Evolutionary conservation across 1,140 invertebrate genomes (phyloP), one percentile per base, ranked within the genome.

Genomic region (Archivesica marissinica): DNA sequence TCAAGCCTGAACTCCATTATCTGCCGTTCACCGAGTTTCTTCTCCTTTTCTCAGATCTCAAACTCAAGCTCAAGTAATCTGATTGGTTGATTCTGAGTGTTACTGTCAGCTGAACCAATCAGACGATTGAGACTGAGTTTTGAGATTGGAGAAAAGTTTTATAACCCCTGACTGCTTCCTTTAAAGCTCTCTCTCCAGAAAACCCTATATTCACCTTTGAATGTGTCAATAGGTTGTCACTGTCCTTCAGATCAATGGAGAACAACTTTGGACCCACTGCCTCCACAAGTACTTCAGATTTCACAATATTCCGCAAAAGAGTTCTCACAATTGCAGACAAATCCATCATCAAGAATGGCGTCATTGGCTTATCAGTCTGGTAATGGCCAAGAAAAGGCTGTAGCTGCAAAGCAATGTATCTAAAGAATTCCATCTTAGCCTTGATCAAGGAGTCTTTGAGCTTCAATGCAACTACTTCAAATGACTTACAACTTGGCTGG

Each of bases 361-460:
- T 33, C 61, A 59, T 20, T 39, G 54, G 56, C 44, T 61, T 64
- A 23, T 64, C 54, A 78, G 38, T 47, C 47, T 81, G 81, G 50
- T 54, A 88, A 28, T 64, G 61, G 11, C 30, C 52, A 28, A 85
- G 78, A 54, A 87, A 88, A 81, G 81, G 72, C 39, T 59, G 44
- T 25, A 87, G 25, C 15, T 13, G 28, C 38, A 52, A 25, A n/a
- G 82, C 82, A 7, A 85, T 61, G 39, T 47, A 23, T 20, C 59
- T 66, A 35, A 85, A 85, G 61, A 77, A 72, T 30, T 74, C 38
- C 35, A 85, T 30, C 56, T 77, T 85, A 3, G 64, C 54, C 30
- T 17, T 39, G 39, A 50, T 28, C 25, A 75, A 33, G 23, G 47
- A 50, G 25, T 75, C 72, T 28, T 75, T 28, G n/a, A 50, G n/a